A percentile compares a stretch with the other conserved stretches of the same genome.
phyloP scores from a whole-genome alignment of 2,113 vertebrate species.

The Hippolais icterina region DNA sequence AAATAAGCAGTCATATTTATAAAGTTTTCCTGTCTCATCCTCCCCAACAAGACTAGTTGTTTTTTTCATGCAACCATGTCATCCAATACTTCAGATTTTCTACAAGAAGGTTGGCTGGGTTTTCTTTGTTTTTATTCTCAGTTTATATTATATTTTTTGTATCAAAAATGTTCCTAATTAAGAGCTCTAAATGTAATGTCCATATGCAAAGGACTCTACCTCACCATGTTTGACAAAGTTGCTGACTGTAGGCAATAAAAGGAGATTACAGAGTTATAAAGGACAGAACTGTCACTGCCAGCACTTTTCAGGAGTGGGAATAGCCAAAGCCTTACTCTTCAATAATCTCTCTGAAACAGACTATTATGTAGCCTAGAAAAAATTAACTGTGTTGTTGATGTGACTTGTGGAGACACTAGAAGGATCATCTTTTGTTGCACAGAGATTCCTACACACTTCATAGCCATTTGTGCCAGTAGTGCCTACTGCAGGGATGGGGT shows the following conservation, averaged over 20 bases:
- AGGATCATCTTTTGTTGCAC: background rate
- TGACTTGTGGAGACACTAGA: background rate
- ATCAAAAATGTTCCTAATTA: background rate
- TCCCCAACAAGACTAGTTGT: background rate
- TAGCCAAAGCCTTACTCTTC: background rate
- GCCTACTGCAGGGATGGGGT: background rate
- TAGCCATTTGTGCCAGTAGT: background rate
- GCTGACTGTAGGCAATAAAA: background rate
- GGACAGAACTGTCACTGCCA: background rate
- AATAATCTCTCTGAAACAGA: background rate
- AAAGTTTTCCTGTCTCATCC: no score
- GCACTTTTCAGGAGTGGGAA: background rate
- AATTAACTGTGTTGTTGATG: background rate
- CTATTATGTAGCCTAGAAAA: background rate
- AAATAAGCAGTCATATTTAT: no score
- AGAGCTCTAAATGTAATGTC: background rate
- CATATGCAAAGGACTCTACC: background rate
- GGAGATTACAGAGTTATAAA: background rate
- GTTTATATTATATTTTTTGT: background rate
- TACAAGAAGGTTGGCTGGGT: background rate
- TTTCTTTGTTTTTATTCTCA: background rate
- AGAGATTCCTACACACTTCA: background rate
- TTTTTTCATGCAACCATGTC: background rate
- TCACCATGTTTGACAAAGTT: background rate
- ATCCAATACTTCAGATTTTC: background rate